Conservation (phyloP, 2,113 vertebrate species). For the Lathamus discolor region DNA sequence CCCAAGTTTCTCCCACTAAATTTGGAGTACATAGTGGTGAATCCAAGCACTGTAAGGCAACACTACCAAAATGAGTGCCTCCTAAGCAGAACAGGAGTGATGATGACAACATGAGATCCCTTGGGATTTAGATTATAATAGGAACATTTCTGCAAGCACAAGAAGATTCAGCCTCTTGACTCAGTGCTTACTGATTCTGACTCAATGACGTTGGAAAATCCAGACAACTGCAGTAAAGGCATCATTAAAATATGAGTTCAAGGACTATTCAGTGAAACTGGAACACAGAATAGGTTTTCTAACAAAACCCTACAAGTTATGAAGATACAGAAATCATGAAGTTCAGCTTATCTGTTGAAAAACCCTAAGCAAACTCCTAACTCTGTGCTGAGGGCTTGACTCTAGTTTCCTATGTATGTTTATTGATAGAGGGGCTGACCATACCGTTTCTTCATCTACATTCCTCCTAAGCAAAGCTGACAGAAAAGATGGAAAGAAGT, state of each 20-base stretch:
- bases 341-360: not conserved
- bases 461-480: not conserved
- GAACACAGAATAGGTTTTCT: not conserved
- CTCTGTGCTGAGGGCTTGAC: not conserved
- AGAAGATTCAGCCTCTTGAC: not conserved
- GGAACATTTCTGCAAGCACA: not conserved
- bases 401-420: not conserved
- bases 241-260: not conserved
- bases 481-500: not conserved
- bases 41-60: not conserved
- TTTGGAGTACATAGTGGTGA: not conserved
- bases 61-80: not conserved
- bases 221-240: not conserved
- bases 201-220: not conserved
- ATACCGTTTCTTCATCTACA: not conserved
- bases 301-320: not conserved
- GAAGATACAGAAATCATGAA: not conserved
- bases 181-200: not conserved
- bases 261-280: not conserved
- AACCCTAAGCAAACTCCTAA: not conserved
- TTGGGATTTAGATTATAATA: not conserved
- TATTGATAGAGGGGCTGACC: not conserved
- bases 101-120: not conserved
- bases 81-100: not conserved
- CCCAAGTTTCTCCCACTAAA: not conserved